Conservation (phyloP, 2,888 invertebrate species). For the Caenorhabditis becei region DNA sequence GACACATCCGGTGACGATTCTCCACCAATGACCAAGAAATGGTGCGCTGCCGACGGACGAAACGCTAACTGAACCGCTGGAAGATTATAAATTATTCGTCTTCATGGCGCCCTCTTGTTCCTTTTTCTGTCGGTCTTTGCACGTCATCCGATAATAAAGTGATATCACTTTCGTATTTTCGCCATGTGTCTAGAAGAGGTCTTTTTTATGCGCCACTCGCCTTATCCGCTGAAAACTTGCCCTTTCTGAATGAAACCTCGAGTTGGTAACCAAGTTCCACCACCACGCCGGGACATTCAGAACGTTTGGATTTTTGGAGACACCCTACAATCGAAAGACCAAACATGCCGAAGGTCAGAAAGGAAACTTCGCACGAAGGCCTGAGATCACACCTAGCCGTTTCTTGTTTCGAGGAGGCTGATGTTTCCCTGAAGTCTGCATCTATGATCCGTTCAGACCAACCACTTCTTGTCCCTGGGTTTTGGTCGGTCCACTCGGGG, state of each 20-base stretch:
- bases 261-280: too few relatives aligned
- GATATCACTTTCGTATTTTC: constrained; percentile 9
- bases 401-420: neutral
- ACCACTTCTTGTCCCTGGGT: too few relatives aligned
- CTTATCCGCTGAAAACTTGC: neutral
- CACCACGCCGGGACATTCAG: constrained; percentile 3
- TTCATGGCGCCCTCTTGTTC: neutral
- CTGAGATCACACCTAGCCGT: constrained; percentile 6
- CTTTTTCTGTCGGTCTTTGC: constrained; percentile 14
- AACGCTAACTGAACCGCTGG: neutral
- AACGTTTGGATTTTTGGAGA: constrained; percentile 13
- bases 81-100: neutral
- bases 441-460: constrained; percentile 6
- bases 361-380: constrained; percentile 13
- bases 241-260: too few relatives aligned
- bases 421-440: constrained; percentile 11
- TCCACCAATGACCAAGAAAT: constrained; percentile 46
- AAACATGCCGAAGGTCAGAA: constrained; percentile 36
- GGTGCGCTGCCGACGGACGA: constrained; percentile 29
- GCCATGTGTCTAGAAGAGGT: neutral
- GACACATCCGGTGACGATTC: constrained; percentile 19
- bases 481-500: neutral
- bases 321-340: constrained; percentile 17
- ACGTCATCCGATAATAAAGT: constrained; percentile 7
- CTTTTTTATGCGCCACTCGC: neutral